These are phyloP conservation scores for Centropristis striata DNA, from an alignment of 2,113 vertebrate genomes.

Conservation along the genomic window DNA sequence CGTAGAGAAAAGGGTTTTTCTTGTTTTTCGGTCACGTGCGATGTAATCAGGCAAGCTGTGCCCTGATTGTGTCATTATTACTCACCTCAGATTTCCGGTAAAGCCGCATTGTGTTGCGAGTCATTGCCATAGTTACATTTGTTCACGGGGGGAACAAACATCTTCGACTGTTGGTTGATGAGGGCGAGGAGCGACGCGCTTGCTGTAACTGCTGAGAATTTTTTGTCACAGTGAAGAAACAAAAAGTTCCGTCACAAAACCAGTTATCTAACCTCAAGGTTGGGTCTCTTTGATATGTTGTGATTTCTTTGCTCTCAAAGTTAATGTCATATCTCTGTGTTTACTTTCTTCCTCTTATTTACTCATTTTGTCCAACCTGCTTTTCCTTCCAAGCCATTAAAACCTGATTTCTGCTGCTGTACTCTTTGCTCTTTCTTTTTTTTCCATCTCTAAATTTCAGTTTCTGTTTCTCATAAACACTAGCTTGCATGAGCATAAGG, in stretches of 20 bases:
- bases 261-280: background rate
- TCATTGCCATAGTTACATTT: background rate
- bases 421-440: background rate
- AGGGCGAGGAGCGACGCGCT: background rate
- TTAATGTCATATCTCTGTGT: background rate
- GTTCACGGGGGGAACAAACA: background rate
- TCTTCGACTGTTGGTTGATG: background rate
- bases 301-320: background rate
- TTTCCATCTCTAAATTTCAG: background rate
- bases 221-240: background rate
- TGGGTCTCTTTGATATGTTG: background rate
- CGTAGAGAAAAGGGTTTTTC: background rate
- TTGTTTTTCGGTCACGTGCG: background rate
- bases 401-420: background rate
- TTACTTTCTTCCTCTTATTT: background rate
- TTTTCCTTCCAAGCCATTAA: background rate
- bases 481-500: no score
- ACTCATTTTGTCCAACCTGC: background rate
- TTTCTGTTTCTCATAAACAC: background rate
- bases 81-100: slow-evolving; percentile 20
- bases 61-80: slow-evolving; percentile 18
- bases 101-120: background rate
- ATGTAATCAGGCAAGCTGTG: background rate
- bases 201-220: background rate
- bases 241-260: background rate